Base-by-base conservation (phyloP, 2,797 vertebrate species). In the Myotis findleyi region DNA sequence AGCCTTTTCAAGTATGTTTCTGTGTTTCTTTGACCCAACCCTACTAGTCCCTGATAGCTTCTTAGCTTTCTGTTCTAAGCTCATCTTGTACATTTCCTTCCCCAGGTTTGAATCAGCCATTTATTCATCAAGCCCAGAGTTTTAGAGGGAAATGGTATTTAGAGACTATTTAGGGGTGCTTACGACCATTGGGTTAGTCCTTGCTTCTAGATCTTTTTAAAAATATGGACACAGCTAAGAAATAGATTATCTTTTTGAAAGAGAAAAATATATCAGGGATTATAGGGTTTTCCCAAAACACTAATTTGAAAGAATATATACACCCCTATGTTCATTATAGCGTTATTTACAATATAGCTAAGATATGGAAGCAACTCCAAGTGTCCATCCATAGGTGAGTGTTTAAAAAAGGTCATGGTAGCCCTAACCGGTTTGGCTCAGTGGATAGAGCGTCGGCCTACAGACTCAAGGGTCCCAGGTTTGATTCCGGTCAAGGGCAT, bases 61-160 rank as follows among this genome's bases (percentile, higher is more conserved):
- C 44, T 75, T 82, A 83, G 27, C 38, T 69, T 86, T 92, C 47
- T 87, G 59, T 66, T 86, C 66, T 38, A 86, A 23, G n/a, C 47
- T 91, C 20, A 72, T 90, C 62, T 90, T 76, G 17, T 87, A 75
- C 33, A 14, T 87, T 87, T 87, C 27, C 55, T 87, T 33, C 27
- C 11, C 75, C 33, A 72, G 59, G 33, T 47, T 82, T 76, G 30
- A 53, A 91, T 36, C 59, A 91, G 59, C 51, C 41, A 53, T 69
- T 95, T 87, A 79, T 91, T 91, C 59, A 59, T 69, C 36, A 75
- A 91, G 55, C 17, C 36, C 64, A 64, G 55, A 23, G 55, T 86
- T 80, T 85, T 77, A 86, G 36, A 90, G 21, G 51, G 33, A 75
- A 82, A 62, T 87, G 27, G 17, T 41, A 69, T 82, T 91, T 87